phyloP scores from a whole-genome alignment of 1,140 invertebrate species.

The Magallana gigas region DNA sequence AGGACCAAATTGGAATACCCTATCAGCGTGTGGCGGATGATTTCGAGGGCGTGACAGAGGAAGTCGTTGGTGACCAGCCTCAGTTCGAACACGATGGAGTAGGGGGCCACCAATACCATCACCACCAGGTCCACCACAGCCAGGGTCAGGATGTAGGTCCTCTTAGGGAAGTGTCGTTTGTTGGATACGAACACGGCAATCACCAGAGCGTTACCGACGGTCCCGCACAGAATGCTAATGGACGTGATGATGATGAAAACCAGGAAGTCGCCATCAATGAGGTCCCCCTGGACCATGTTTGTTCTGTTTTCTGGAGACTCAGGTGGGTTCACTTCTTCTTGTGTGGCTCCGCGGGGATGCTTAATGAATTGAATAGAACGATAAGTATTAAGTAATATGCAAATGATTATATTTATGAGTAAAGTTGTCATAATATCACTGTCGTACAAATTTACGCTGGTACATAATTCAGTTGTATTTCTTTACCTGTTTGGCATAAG shows the following conservation, averaged over 20 bases:
- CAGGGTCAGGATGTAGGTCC: neutral
- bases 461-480: too few species aligned
- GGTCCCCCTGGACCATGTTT: neutral
- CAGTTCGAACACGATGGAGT: conserved; percentile 10
- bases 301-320: neutral
- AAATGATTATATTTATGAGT: too few species aligned
- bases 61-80: neutral
- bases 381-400: too few species aligned
- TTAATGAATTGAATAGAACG: too few species aligned
- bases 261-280: neutral
- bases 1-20: neutral
- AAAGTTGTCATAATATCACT: too few species aligned
- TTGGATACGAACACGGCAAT: neutral
- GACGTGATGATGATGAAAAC: neutral
- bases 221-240: neutral
- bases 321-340: too few species aligned
- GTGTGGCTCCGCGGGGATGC: too few species aligned
- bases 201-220: neutral
- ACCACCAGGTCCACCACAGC: neutral
- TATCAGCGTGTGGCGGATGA: neutral
- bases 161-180: neutral
- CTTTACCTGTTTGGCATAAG: too few species aligned
- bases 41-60: neutral
- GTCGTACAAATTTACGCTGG: too few species aligned
- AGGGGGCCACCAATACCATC: neutral